A percentile compares a stretch with the other conserved stretches of the same genome.
phyloP scores from a whole-genome alignment of 2,113 vertebrate species.

The Phodopus roborovskii region DNA sequence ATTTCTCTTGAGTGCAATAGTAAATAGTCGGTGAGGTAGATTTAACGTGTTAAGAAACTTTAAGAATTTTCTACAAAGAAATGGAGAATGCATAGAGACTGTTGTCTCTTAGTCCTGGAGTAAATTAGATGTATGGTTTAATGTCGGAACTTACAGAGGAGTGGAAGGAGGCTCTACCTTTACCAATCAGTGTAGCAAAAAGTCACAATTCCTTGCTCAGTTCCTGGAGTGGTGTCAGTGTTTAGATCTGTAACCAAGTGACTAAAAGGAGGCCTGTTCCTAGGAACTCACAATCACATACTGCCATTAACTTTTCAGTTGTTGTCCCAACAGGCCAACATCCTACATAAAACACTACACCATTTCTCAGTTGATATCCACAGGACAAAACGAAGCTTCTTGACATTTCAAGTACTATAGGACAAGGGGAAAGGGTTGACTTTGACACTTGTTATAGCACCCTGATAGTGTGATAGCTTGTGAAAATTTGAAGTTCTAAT shows the following conservation, averaged over 20 bases:
- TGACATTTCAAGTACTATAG: background rate
- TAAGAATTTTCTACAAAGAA: background rate
- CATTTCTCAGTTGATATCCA: background rate
- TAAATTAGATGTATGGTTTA: background rate
- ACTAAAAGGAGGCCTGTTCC: background rate
- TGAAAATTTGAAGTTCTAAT: background rate
- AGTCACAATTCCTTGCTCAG: background rate
- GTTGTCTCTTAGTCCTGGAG: no score
- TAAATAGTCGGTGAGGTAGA: background rate
- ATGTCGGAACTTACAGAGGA: background rate
- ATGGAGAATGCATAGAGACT: background rate
- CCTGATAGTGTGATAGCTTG: background rate
- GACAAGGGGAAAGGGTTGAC: background rate
- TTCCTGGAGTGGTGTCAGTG: background rate
- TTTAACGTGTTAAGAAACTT: background rate
- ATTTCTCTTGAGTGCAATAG: background rate
- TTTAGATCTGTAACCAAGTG: background rate
- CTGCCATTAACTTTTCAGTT: background rate
- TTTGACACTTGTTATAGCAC: background rate
- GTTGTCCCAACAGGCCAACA: background rate
- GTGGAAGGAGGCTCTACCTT: background rate
- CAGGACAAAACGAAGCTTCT: background rate
- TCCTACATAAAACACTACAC: background rate
- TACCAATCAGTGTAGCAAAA: background rate
- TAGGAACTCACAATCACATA: background rate